Percentiles rank a stretch among this genome's conserved stretches.
Conservation (phyloP, 2,888 invertebrate genomes). For the Drepanosiphum platanoidis region DNA sequence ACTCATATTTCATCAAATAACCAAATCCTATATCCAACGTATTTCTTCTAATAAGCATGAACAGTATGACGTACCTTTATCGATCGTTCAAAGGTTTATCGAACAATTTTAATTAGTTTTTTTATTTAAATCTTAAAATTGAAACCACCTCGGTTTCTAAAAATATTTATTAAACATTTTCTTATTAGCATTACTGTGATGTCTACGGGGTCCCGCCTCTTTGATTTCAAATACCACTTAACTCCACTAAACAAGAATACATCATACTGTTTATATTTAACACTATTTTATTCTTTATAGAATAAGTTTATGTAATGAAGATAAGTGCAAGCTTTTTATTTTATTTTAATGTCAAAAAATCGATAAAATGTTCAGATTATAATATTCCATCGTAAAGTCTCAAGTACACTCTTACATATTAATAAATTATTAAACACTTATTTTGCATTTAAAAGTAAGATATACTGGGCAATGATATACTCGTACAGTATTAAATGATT, state of each 20-base stretch:
- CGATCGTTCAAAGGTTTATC: too few relatives aligned
- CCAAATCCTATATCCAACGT: too few relatives aligned
- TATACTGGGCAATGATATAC: neutral
- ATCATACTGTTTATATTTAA: neutral
- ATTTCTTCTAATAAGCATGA: too few relatives aligned
- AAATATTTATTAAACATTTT: too few relatives aligned
- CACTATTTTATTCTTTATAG: neutral
- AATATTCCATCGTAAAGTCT: constrained; percentile 37
- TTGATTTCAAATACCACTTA: too few relatives aligned
- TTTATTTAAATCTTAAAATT: too few relatives aligned
- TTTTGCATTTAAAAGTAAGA: constrained; percentile 68
- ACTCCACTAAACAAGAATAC: neutral
- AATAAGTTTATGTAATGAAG: neutral
- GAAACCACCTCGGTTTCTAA: too few relatives aligned
- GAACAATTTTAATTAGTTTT: too few relatives aligned
- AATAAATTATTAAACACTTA: constrained; percentile 65
- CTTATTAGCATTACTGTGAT: too few relatives aligned
- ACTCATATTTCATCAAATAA: too few relatives aligned
- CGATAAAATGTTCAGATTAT: constrained; percentile 19
- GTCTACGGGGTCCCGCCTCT: too few relatives aligned
- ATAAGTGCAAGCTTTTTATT: neutral
- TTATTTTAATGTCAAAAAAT: constrained; percentile 8
- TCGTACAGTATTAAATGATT: neutral
- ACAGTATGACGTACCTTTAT: too few relatives aligned
- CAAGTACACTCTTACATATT: constrained; percentile 11